A percentile compares a stretch with the other conserved stretches of the same genome.
Evolutionary conservation across 2,888 invertebrate species (phyloP).

Genomic region (Sisyra terminalis): DNA sequence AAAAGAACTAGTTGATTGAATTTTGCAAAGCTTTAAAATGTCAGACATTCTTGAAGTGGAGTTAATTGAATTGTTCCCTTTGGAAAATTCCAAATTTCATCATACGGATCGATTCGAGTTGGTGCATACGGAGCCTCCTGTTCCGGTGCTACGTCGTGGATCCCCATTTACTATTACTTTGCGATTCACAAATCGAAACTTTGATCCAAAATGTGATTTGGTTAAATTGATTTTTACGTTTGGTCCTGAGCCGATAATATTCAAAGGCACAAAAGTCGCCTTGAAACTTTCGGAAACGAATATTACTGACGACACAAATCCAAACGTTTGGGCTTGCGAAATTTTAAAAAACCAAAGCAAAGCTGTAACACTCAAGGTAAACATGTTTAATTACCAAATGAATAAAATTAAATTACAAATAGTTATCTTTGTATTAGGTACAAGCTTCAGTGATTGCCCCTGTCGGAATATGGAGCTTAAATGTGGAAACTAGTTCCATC

Average conservation of each 20-base stretch:
- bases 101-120: slow-evolving; percentile 52
- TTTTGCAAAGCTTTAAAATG: too few species aligned
- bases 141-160: slow-evolving; percentile 53
- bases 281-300: slow-evolving; percentile 17
- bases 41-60: slow-evolving; percentile 37
- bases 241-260: slow-evolving; percentile 34
- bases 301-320: slow-evolving; percentile 14
- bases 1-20: too few species aligned
- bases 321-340: slow-evolving; percentile 22
- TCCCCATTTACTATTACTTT: slow-evolving; percentile 52
- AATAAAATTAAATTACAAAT: too few species aligned
- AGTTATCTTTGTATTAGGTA: slow-evolving; percentile 35
- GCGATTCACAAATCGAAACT: slow-evolving; percentile 40
- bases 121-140: slow-evolving; percentile 44
- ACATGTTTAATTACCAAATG: too few species aligned
- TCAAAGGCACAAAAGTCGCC: slow-evolving; percentile 36
- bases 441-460: slow-evolving; percentile 45
- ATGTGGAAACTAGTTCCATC: slow-evolving; percentile 38
- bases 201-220: slow-evolving; percentile 40
- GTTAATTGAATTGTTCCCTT: slow-evolving; percentile 44
- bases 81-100: slow-evolving; percentile 50
- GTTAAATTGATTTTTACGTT: slow-evolving; percentile 50
- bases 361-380: slow-evolving; percentile 26
- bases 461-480: slow-evolving; percentile 50
- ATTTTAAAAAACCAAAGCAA: slow-evolving; percentile 20